Percentiles rank a stretch among this genome's conserved stretches.
Conservation (phyloP, 2,113 vertebrate genomes). For the Ophiodon elongatus region DNA sequence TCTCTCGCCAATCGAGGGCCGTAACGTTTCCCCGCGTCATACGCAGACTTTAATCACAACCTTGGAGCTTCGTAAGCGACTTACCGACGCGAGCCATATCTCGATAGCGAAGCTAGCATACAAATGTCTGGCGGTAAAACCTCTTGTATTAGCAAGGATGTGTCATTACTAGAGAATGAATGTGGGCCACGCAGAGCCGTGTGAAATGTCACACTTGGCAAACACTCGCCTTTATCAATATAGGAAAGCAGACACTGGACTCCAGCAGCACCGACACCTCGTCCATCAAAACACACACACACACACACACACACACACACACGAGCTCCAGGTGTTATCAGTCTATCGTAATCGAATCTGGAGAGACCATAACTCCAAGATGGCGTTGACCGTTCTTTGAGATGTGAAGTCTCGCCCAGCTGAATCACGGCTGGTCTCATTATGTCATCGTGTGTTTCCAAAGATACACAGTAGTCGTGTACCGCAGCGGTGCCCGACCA, state of each 20-base stretch:
- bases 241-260: slow-evolving; percentile 40
- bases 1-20: not conserved
- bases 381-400: slow-evolving; percentile 28
- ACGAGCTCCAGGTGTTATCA: slow-evolving; percentile 71
- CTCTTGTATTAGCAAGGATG: slow-evolving; percentile 6
- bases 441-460: not conserved
- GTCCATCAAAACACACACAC: slow-evolving; percentile 59
- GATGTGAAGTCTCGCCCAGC: slow-evolving; percentile 20
- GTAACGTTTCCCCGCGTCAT: not conserved
- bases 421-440: slow-evolving; percentile 11
- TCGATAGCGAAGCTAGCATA: not conserved
- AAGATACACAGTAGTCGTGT: too few species aligned
- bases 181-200: slow-evolving; percentile 3
- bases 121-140: not conserved
- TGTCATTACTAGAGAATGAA: slow-evolving; percentile 27
- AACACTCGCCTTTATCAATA: slow-evolving; percentile 55
- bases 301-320: slow-evolving; percentile 50
- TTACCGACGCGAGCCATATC: not conserved
- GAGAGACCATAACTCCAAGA: too few species aligned
- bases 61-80: too few species aligned
- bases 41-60: not conserved
- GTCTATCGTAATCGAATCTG: slow-evolving; percentile 41
- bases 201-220: slow-evolving; percentile 49
- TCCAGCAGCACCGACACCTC: slow-evolving; percentile 35
- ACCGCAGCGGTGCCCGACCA: too few species aligned